Evolutionary conservation across 2,797 vertebrate species (phyloP).

Genomic region (Gouania willdenowi): DNA sequence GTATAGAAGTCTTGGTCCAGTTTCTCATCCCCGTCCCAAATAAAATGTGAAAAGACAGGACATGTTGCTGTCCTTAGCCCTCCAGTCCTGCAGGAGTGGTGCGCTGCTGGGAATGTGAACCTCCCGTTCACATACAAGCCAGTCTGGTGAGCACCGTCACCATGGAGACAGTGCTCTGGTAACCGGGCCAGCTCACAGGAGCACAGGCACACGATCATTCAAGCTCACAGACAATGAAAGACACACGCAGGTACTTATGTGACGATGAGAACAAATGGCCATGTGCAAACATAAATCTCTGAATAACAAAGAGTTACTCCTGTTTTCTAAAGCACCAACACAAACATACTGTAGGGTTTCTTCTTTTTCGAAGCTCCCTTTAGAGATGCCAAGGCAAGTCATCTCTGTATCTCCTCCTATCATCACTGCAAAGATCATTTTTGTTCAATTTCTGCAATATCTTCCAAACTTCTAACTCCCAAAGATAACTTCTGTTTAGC

Average conservation of each 20-base stretch:
- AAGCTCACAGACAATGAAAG: slow-evolving; percentile 41
- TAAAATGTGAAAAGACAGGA: slow-evolving; percentile 4
- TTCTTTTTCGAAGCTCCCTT: no score
- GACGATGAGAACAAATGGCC: slow-evolving; percentile 47
- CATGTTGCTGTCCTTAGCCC: slow-evolving; percentile 36
- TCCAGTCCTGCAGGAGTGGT: slow-evolving; percentile 31
- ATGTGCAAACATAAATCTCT: slow-evolving; percentile 34
- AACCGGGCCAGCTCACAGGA: slow-evolving; percentile 58
- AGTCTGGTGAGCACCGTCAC: slow-evolving; percentile 71
- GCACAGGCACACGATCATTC: slow-evolving; percentile 50
- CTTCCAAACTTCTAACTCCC: no score
- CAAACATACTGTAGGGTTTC: no score
- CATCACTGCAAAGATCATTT: no score
- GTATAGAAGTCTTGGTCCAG: no score
- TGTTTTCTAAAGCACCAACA: no score
- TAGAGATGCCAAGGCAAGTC: no score
- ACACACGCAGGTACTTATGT: slow-evolving; percentile 34
- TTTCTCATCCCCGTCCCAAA: no score
- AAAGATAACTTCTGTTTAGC: no score
- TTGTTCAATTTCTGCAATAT: no score
- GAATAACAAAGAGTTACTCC: slow-evolving; percentile 46
- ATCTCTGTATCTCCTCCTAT: no score
- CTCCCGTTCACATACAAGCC: slow-evolving; percentile 56
- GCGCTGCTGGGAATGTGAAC: slow-evolving; percentile 44
- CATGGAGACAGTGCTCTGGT: slow-evolving; percentile 73